Evolutionary conservation across 2,888 invertebrate species (phyloP).

Genomic region (Auanema freiburgensis): DNA sequence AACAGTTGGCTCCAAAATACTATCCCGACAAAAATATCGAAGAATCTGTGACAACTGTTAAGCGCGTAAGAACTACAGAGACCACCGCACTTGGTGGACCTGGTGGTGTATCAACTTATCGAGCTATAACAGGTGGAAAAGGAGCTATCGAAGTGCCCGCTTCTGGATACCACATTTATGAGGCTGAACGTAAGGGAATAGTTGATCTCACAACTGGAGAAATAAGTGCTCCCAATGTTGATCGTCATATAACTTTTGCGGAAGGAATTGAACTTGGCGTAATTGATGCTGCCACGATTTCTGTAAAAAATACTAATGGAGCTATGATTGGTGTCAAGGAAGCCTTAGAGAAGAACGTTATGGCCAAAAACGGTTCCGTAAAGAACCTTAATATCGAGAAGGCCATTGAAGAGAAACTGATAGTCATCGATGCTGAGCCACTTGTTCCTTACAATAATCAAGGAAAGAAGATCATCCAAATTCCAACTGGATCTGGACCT

Average conservation of each 20-base stretch:
- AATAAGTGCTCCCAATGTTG: constrained; percentile 84
- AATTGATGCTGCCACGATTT: constrained; percentile 78
- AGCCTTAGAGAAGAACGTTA: constrained; percentile 78
- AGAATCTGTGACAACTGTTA: constrained; percentile 64
- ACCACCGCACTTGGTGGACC: constrained; percentile 62
- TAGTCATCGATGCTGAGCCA: constrained; percentile 58
- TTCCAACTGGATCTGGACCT: constrained; percentile 57
- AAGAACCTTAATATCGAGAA: constrained; percentile 52
- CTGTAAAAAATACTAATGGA: constrained; percentile 82
- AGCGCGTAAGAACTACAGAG: constrained; percentile 61
- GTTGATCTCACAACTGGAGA: constrained; percentile 83
- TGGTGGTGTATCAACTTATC: constrained; percentile 57
- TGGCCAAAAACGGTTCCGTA: constrained; percentile 56
- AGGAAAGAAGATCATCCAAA: constrained; percentile 63
- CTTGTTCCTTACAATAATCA: constrained; percentile 41
- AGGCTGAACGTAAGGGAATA: constrained; percentile 80
- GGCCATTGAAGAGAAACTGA: constrained; percentile 56
- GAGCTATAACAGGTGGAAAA: constrained; percentile 64
- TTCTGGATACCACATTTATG: constrained; percentile 80
- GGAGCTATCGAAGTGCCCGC: constrained; percentile 75
- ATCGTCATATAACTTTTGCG: constrained; percentile 80
- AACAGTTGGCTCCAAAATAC: constrained; percentile 63
- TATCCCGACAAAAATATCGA: constrained; percentile 61
- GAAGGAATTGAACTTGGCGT: constrained; percentile 72
- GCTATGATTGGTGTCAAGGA: constrained; percentile 80